phyloP scores from a whole-genome alignment of 37 sponge, comb jelly and placozoan genomes.

The Oopsacas minuta region DNA sequence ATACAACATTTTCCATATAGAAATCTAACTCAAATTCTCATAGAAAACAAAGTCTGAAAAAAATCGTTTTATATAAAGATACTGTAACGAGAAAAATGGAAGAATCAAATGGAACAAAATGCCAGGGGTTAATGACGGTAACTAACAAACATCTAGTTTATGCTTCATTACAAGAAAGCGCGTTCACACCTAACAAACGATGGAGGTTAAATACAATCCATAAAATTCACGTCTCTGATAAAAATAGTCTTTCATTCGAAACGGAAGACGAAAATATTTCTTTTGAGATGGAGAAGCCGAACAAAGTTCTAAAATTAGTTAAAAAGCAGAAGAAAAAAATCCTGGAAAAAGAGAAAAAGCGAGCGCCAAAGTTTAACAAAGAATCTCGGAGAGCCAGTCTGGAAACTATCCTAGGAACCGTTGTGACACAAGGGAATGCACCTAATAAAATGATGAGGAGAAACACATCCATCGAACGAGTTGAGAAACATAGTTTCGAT shows the following conservation, averaged over 20 bases:
- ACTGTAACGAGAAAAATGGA: background rate
- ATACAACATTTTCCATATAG: too few relatives aligned
- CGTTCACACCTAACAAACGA: constrained; percentile 1
- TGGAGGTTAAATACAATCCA: background rate
- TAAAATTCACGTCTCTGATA: background rate
- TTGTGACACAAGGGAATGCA: background rate
- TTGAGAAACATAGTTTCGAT: background rate
- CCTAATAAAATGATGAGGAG: background rate
- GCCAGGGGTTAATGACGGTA: constrained; percentile 2
- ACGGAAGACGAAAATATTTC: constrained; percentile 2
- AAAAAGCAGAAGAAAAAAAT: constrained; percentile 16
- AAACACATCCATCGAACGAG: background rate
- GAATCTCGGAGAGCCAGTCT: background rate
- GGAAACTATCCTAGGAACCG: background rate
- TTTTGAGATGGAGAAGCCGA: constrained; percentile 1
- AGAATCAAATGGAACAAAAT: background rate
- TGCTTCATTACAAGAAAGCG: background rate
- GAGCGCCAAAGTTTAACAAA: background rate
- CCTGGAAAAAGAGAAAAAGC: background rate
- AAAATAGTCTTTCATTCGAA: background rate
- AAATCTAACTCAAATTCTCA: background rate
- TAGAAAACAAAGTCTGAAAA: background rate
- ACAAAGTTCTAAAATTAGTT: background rate
- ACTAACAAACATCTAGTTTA: background rate
- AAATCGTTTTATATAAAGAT: background rate